phyloP scores from a whole-genome alignment of 2,797 vertebrate genomes.

The Semotilus atromaculatus region DNA sequence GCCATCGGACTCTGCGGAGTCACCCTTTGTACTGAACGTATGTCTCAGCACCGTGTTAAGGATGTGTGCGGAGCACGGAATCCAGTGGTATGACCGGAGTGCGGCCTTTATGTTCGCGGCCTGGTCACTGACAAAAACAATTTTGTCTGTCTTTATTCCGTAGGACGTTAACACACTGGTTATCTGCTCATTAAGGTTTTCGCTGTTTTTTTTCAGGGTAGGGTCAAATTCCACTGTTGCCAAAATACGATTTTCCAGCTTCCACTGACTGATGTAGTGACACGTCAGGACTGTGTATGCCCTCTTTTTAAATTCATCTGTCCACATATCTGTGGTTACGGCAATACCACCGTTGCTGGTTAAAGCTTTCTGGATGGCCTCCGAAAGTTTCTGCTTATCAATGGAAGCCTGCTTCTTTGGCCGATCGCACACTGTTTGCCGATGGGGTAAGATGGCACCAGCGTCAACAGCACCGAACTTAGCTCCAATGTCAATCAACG shows the following conservation, averaged over 20 bases:
- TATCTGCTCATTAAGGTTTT: too few relatives aligned
- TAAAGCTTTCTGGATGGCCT: too few relatives aligned
- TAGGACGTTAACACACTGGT: too few relatives aligned
- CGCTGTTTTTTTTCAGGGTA: too few relatives aligned
- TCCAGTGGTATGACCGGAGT: neutral
- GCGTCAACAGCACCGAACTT: slow-evolving; percentile 1
- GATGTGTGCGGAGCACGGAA: slow-evolving; percentile 48
- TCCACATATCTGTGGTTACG: neutral
- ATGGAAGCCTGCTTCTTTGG: neutral
- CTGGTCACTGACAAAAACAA: too few relatives aligned
- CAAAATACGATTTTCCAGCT: neutral
- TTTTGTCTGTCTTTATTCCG: too few relatives aligned
- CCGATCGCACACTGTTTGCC: neutral
- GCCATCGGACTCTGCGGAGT: too few relatives aligned
- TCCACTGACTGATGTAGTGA: neutral
- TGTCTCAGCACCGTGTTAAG: slow-evolving; percentile 40
- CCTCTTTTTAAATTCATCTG: neutral
- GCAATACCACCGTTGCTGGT: neutral
- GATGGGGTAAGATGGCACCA: slow-evolving; percentile 8
- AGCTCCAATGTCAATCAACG: slow-evolving; percentile 18
- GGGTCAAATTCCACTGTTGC: neutral
- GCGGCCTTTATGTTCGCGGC: neutral
- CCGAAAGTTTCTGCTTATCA: neutral
- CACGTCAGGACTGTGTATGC: neutral
- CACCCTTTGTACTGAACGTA: too few relatives aligned